Evolutionary conservation across 2,888 invertebrate genomes (phyloP).

Genomic region (Agrochola circellaris): DNA sequence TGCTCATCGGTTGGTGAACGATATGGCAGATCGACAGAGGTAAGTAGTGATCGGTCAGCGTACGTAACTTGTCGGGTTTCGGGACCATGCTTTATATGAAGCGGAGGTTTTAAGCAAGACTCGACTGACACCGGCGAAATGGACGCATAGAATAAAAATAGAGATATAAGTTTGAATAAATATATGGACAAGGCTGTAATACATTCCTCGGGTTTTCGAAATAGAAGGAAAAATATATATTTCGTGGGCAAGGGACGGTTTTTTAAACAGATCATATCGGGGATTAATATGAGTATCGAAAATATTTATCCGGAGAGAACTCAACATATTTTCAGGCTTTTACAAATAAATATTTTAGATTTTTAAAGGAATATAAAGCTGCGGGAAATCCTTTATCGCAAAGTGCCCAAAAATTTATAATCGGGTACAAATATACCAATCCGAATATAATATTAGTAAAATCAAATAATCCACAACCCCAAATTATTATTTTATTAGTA

Average conservation of each 20-base stretch:
- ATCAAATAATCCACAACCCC: conserved; percentile 2
- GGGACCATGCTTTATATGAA: conserved; percentile 1
- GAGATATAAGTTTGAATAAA: conserved; percentile 4
- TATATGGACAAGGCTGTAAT: neutral
- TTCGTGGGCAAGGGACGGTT: neutral
- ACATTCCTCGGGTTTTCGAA: neutral
- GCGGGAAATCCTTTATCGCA: neutral
- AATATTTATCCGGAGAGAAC: neutral
- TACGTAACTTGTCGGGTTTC: neutral
- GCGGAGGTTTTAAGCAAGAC: conserved; percentile 42
- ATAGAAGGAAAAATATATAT: neutral
- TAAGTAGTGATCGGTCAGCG: neutral
- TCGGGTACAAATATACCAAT: neutral
- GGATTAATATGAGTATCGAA: neutral
- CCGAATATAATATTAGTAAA: neutral
- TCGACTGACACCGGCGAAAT: conserved; percentile 21
- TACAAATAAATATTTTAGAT: neutral
- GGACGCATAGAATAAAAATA: neutral
- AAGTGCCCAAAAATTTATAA: neutral
- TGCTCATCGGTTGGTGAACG: neutral
- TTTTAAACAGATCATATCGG: neutral
- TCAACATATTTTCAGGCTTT: neutral
- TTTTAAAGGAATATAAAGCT: neutral
- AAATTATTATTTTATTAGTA: conserved; percentile 38
- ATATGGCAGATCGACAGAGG: neutral